Conservation (phyloP, 1,140 invertebrate genomes). For the Apis laboriosa region DNA sequence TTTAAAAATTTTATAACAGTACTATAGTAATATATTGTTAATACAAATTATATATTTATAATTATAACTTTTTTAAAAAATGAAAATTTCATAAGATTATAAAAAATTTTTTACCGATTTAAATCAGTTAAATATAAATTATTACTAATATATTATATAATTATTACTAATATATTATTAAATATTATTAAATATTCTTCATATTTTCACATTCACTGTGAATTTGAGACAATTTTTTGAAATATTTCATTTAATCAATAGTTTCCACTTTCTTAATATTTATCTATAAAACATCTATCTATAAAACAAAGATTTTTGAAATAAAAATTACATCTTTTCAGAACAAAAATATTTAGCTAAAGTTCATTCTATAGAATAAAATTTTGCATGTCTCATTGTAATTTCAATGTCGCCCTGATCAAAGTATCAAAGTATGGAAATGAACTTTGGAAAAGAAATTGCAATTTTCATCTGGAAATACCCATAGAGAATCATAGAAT, state of each 20-base stretch:
- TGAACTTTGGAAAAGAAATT: constrained; percentile 3
- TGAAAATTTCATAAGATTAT: too few species aligned
- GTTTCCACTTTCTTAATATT: too few species aligned
- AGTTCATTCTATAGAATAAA: neutral
- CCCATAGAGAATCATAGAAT: neutral
- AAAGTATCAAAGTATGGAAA: constrained; percentile 4
- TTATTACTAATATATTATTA: neutral
- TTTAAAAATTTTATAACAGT: too few species aligned
- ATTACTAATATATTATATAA: too few species aligned
- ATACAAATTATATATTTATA: too few species aligned
- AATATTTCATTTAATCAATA: neutral
- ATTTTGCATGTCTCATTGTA: neutral
- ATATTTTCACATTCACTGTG: neutral
- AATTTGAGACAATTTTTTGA: neutral
- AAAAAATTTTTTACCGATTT: too few species aligned
- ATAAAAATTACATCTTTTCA: neutral
- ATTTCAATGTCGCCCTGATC: neutral
- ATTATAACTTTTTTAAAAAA: too few species aligned
- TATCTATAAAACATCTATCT: too few species aligned
- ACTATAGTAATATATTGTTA: too few species aligned
- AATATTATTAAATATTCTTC: neutral
- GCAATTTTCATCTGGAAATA: neutral
- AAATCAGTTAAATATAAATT: too few species aligned
- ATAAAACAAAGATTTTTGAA: neutral
- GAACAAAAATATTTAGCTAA: neutral